These are phyloP conservation scores for Cyprinodon tularosa DNA, from an alignment of 2,113 vertebrate species.

Conservation along the genomic window DNA sequence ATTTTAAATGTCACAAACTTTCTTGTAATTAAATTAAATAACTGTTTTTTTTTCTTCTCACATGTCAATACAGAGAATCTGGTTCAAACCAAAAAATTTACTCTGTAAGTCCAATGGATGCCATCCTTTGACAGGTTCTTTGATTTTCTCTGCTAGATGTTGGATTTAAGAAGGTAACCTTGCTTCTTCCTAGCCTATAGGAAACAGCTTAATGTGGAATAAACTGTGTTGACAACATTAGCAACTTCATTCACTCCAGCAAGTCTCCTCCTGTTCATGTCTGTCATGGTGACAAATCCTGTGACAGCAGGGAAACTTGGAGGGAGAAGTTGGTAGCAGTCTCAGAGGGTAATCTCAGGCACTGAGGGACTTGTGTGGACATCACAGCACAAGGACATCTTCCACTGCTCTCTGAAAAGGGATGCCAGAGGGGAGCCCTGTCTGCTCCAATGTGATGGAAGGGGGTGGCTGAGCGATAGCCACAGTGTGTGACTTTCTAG, in stretches of 20 bases:
- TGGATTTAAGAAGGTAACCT: neutral
- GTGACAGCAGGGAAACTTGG: neutral
- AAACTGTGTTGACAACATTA: neutral
- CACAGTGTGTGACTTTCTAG: neutral
- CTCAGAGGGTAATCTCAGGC: neutral
- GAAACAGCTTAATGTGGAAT: neutral
- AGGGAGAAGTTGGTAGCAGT: neutral
- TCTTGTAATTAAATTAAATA: too few relatives aligned
- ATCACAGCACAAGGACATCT: constrained; percentile 1
- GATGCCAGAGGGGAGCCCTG: neutral
- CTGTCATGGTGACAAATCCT: neutral
- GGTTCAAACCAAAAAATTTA: too few relatives aligned
- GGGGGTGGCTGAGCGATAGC: neutral
- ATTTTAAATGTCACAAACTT: too few relatives aligned
- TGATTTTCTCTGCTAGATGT: neutral
- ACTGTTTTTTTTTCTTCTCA: too few relatives aligned
- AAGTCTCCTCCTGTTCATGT: neutral
- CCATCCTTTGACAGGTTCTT: neutral
- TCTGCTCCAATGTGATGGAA: neutral
- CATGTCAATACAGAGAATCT: too few relatives aligned
- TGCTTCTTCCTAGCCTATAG: neutral
- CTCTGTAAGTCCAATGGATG: too few relatives aligned
- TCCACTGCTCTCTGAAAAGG: neutral
- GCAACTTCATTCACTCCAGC: neutral
- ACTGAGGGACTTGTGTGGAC: neutral